Evolutionary conservation across 2,888 invertebrate genomes (phyloP).

Genomic region (Sesia apiformis): DNA sequence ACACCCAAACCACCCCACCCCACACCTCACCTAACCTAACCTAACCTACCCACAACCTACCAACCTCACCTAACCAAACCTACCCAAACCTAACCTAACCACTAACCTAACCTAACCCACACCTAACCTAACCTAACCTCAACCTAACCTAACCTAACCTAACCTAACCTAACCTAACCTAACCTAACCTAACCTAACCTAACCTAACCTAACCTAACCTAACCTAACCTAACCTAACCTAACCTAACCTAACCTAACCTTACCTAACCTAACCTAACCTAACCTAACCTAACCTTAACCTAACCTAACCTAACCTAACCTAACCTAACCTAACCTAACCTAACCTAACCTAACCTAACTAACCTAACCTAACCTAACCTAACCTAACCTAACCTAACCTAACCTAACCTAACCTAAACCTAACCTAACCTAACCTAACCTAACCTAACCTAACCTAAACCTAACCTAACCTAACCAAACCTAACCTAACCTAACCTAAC

Average conservation of each 20-base stretch:
- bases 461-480: constrained; percentile 12
- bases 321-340: constrained; percentile 13
- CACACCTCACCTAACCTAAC: constrained; percentile 9
- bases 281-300: constrained; percentile 12
- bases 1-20: too few relatives aligned
- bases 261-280: constrained; percentile 8
- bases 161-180: constrained; percentile 10
- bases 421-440: constrained; percentile 11
- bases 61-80: constrained; percentile 9
- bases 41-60: constrained; percentile 8
- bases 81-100: constrained; percentile 10
- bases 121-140: constrained; percentile 8
- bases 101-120: constrained; percentile 11
- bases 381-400: constrained; percentile 11
- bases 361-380: constrained; percentile 11
- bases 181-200: constrained; percentile 11
- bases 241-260: constrained; percentile 8
- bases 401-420: constrained; percentile 6
- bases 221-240: constrained; percentile 9
- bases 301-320: constrained; percentile 8
- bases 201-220: constrained; percentile 12
- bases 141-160: constrained; percentile 10
- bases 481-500: constrained; percentile 10
- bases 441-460: constrained; percentile 10
- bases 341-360: constrained; percentile 10